phyloP scores from a whole-genome alignment of 2,888 invertebrate genomes.

The Boloria euphrosyne region DNA sequence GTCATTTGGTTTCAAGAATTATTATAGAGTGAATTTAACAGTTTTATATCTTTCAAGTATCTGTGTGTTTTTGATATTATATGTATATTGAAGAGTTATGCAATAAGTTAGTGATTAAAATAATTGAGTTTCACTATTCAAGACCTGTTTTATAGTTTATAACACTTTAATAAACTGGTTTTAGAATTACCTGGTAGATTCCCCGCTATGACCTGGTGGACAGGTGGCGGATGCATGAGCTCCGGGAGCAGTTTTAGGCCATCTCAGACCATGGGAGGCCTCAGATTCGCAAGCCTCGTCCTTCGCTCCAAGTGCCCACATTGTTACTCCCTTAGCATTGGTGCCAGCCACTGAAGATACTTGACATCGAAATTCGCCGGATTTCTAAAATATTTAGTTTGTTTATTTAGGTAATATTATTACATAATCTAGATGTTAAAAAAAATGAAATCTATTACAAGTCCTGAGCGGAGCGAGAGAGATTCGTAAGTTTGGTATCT shows the following conservation, averaged over 20 bases:
- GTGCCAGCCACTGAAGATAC: slow-evolving; percentile 82
- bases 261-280: slow-evolving; percentile 80
- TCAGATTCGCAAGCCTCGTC: slow-evolving; percentile 76
- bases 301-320: slow-evolving; percentile 85
- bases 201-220: slow-evolving; percentile 79
- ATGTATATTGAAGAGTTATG: too few species aligned
- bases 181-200: slow-evolving; percentile 60
- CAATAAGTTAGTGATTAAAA: too few species aligned
- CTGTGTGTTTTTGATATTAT: too few species aligned
- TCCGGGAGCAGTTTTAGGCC: slow-evolving; percentile 87
- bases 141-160: too few species aligned
- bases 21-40: not conserved
- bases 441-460: too few species aligned
- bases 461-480: too few species aligned
- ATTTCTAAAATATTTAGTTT: slow-evolving; percentile 81
- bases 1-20: not conserved
- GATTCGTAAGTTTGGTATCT: too few species aligned
- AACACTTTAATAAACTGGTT: too few species aligned
- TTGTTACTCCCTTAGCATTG: slow-evolving; percentile 81
- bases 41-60: too few species aligned
- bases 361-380: slow-evolving; percentile 89
- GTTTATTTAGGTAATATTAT: too few species aligned
- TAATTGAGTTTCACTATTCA: too few species aligned
- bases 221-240: slow-evolving; percentile 81
- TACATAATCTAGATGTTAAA: too few species aligned